Base-by-base conservation (phyloP, 1,140 invertebrate species). In the Goniozus legneri region DNA sequence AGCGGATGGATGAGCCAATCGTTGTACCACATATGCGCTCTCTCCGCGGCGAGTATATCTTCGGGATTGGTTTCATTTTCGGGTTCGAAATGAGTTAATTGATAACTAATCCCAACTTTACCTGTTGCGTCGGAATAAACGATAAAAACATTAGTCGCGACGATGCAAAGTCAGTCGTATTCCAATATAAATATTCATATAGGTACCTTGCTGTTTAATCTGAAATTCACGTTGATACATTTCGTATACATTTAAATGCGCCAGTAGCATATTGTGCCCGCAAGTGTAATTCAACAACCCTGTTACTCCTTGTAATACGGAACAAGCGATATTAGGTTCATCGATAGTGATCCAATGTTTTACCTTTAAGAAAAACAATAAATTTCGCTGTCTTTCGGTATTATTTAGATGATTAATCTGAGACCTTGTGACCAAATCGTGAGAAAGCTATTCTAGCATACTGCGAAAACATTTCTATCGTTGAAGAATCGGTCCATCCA, bases 61-160 rank as follows among this genome's bases (percentile, higher is more conserved):
- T 77, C 73, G 0, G 61, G 58, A 0, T 64, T 70, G 10, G 47
- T 13, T 13, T 8, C 4, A 8, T 55, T 43, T 55, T 80, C 72
- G 1, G 83, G 81, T 56, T 83, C 79, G 10, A 77, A 79, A 82
- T 82, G 86, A 15, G 78, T 80, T 0, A 77, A 76, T 54, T 82
- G 79, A 34, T 84, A 50, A 0, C 79, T 78, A 40, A 87, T 81
- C 22, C 83, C 84, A 24, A 85, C 77, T 64, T 79, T 72, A 30
- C 83, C 83, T 78, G 68, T 8, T 65, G 69, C 32, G 13, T 33
- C 6, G 14, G 14, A 13, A 33, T 8, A 8, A 30, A 41, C 3
- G 16, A 22, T 38, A 22, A 7, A 8, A 19, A 21, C 13, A 33
- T 13, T 33, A 6, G 4, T 33, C 32, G 24, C 24, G 12, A n/a